Evolutionary conservation across 2,797 vertebrate species (phyloP), one percentile per base, ranked within the genome.

Genomic region (Philypnodon macrostomus): DNA sequence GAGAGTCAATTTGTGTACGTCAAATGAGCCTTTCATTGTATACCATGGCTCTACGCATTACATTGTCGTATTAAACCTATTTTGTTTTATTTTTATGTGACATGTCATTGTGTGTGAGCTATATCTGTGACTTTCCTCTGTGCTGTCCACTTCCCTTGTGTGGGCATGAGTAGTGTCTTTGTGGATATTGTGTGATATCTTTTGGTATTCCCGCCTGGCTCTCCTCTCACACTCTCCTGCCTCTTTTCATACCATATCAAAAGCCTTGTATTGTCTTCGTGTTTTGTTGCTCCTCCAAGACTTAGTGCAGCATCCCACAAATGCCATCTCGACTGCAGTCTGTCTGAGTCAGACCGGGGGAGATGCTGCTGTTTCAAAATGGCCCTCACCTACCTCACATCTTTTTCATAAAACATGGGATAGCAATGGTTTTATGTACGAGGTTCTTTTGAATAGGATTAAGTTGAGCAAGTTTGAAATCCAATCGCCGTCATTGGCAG

Each of bases 51-150:
- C 35, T 31, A 7, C 40, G 12, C 31, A 47, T 23, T 52, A 16
- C 16, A 27, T 63, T 70, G 61, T n/a, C n/a, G n/a, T n/a, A n/a
- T n/a, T n/a, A n/a, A n/a, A n/a, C n/a, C n/a, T n/a, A n/a, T n/a
- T n/a, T n/a, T n/a, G n/a, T n/a, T n/a, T n/a, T n/a, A n/a, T n/a
- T n/a, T n/a, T 39, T 15, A 60, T 67, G 12, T 36, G 37, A 59
- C 42, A 26, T 8, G 17, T 12, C 5, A 30, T 41, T 73, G 71
- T 72, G 79, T 82, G 75, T 66, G 79, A 63, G 44, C 74, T 80
- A 81, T 71, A 48, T 70, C 44, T 61, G 62, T 48, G 67, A 63
- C 65, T 77, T 74, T 74, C 48, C 49, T 73, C 82, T 79, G 47
- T 64, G 58, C 57, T 41, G 52, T 63, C 60, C 54, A 66, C 47